Conservation (phyloP, 2,113 vertebrate genomes). For the Pteronura brasiliensis region DNA sequence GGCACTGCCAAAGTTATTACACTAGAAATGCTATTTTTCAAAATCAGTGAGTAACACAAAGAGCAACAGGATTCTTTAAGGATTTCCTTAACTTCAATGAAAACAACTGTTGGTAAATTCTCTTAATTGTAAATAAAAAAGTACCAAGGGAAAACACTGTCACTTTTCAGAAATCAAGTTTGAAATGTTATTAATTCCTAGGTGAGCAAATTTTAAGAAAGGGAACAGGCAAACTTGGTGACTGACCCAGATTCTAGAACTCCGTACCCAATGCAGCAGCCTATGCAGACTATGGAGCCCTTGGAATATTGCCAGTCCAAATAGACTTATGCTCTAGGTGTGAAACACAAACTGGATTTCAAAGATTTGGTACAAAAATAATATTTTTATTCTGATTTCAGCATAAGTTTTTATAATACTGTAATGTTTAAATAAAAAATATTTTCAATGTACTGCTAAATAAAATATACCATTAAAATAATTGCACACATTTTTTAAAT, state of each 20-base stretch:
- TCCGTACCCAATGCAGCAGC: background rate
- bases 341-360: background rate
- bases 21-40: background rate
- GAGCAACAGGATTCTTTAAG: background rate
- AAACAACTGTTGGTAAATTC: background rate
- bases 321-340: background rate
- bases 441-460: background rate
- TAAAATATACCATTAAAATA: conserved; percentile 39
- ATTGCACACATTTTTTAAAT: background rate
- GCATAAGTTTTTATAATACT: background rate
- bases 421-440: conserved; percentile 22
- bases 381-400: background rate
- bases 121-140: background rate
- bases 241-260: background rate
- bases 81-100: background rate
- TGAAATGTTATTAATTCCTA: background rate
- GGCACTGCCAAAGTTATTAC: background rate
- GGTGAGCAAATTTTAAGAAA: background rate
- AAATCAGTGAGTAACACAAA: background rate
- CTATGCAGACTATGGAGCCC: background rate
- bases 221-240: background rate
- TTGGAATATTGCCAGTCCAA: background rate
- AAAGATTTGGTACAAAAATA: background rate
- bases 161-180: background rate
- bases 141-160: background rate